Evolutionary conservation across 2,888 invertebrate species (phyloP).

Genomic region (Macrostomum cliftonense): DNA sequence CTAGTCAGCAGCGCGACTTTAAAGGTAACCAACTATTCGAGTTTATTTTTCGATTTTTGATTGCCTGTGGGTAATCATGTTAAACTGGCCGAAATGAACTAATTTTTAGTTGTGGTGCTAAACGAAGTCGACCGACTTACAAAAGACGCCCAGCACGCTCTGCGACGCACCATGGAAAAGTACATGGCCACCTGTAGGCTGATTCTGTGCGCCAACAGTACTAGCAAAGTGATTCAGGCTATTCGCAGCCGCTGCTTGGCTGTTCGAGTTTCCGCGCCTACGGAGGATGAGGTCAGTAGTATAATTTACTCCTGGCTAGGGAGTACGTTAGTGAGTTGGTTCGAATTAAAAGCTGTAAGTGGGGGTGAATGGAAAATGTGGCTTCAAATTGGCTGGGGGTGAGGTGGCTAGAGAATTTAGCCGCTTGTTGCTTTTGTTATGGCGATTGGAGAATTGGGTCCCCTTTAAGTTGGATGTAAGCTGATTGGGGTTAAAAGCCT

Average conservation of each 20-base stretch:
- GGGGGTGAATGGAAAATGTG: too few relatives aligned
- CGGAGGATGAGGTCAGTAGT: conserved; percentile 49
- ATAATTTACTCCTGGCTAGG: not conserved
- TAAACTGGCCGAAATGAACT: too few relatives aligned
- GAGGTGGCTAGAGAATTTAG: too few relatives aligned
- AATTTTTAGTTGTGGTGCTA: conserved; percentile 67
- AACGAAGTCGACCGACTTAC: conserved; percentile 83
- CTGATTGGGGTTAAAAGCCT: too few relatives aligned
- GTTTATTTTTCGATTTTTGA: not conserved
- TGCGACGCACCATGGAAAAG: conserved; percentile 96
- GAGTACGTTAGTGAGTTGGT: not conserved
- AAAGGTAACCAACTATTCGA: conserved; percentile 46
- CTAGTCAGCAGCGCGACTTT: conserved; percentile 64
- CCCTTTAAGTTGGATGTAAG: too few relatives aligned
- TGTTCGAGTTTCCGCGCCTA: conserved; percentile 73
- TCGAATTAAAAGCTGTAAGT: too few relatives aligned
- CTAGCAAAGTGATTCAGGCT: conserved; percentile 85
- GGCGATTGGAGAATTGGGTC: too few relatives aligned
- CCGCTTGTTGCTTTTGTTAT: too few relatives aligned
- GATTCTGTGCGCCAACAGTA: conserved; percentile 78
- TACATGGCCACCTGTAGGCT: conserved; percentile 81
- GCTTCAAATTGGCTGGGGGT: not conserved
- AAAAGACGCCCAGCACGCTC: conserved; percentile 90
- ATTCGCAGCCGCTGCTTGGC: conserved; percentile 81
- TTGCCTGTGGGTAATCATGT: not conserved